Evolutionary conservation across 2,888 invertebrate genomes (phyloP), one percentile per base, ranked within the genome.

Genomic region (Ommatoiulus sabulosus): DNA sequence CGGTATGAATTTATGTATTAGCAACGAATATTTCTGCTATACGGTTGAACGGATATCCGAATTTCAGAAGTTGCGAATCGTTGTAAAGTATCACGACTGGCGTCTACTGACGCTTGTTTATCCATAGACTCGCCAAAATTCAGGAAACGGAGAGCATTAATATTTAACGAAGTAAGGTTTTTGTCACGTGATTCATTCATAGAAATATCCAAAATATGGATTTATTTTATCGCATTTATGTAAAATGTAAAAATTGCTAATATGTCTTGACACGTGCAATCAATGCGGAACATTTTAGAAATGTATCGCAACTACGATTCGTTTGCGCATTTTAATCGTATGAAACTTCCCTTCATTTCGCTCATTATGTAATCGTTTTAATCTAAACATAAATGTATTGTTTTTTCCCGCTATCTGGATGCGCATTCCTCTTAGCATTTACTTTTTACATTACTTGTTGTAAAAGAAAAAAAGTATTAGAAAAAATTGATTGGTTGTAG

Each of bases 11-110:
- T 80, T 80, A 80, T 80, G 80, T 43, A 43, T 80, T 80, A 80
- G 80, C 80, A 80, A 80, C 80, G 80, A 35, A 80, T 80, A 80
- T 80, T 80, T 80, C 80, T 80, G 80, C 80, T 80, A 35, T 35
- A 35, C 80, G 80, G 35, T 52, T 80, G 80, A 12, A 43, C 15
- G 80, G 80, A 80, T 24, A 80, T 80, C 80, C 80, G 35, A 43
- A 80, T 80, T 24, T 35, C 35, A 80, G 12, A 80, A 24, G 80
- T 35, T 35, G 15, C 12, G 80, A 1, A 80, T 80, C 72, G 10
- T 72, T n/a, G 24, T 80, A 80, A 43, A 24, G 15, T 35, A 80
- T 35, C 80, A 80, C 35, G 80, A 15, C 80, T 80, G 12, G 10
- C 80, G 35, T 80, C 35, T 43, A 35, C 2, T 15, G 35, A 8